A percentile compares a stretch with the other conserved stretches of the same genome.
Conservation (phyloP, 2,113 vertebrate genomes). For the Brachyhypopomus gauderio region DNA sequence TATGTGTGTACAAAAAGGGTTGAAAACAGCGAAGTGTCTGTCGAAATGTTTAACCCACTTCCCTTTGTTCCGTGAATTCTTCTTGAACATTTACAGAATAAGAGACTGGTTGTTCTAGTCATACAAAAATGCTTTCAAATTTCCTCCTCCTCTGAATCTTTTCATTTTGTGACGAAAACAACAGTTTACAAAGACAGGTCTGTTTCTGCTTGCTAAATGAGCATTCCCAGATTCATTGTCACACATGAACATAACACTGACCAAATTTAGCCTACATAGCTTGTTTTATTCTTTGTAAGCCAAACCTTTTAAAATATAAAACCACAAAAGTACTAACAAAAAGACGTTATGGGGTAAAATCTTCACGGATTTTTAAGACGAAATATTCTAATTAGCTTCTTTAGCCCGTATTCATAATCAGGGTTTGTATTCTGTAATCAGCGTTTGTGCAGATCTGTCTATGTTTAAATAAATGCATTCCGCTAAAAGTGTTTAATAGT, state of each 20-base stretch:
- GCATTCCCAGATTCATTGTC: too few relatives aligned
- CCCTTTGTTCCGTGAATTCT: constrained; percentile 50
- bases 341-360: too few relatives aligned
- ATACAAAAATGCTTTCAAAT: constrained; percentile 36
- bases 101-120: constrained; percentile 63
- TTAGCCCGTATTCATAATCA: too few relatives aligned
- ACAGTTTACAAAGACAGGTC: neutral
- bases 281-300: too few relatives aligned
- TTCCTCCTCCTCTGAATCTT: constrained; percentile 17
- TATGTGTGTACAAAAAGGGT: constrained; percentile 45
- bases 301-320: too few relatives aligned
- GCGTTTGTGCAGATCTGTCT: neutral
- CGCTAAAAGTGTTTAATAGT: too few relatives aligned
- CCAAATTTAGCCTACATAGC: too few relatives aligned
- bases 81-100: constrained; percentile 58
- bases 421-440: too few relatives aligned
- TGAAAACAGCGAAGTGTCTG: constrained; percentile 68
- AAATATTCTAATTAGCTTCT: too few relatives aligned
- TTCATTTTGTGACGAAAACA: constrained; percentile 32
- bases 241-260: too few relatives aligned
- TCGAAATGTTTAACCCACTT: constrained; percentile 56
- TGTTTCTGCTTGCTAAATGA: neutral
- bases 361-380: too few relatives aligned
- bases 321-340: too few relatives aligned
- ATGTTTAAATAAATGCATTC: neutral